Base-by-base conservation (phyloP, 2,888 invertebrate species). In the Nomada fabriciana region DNA sequence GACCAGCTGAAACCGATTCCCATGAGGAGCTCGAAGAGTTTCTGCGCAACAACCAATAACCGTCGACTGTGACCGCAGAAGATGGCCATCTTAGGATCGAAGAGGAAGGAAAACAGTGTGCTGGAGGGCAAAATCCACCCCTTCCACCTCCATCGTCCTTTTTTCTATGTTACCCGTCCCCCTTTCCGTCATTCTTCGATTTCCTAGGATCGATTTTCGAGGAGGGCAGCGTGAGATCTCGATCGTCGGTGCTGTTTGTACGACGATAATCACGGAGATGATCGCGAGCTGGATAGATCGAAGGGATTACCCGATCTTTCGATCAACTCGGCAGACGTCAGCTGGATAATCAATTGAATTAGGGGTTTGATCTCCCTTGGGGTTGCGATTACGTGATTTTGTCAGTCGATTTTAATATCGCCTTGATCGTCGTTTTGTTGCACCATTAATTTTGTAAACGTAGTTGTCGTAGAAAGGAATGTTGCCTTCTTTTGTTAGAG, bases 211-310 rank as follows among this genome's bases (percentile, higher is more conserved):
- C 79, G 85, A 79, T 85, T 76, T 83, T 73, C 76, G 74, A 74
- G 75, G 82, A 85, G 78, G 78, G 80, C 87, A 90, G 86, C 91
- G 91, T 91, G 91, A 90, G 90, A 91, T 88, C 89, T 77, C 76
- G 80, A 70, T 64, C 67, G 83, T 50, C 29, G 55, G 53, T 20
- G 57, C n/a, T 64, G 57, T 76, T 68, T 69, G 68, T 77, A 74
- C 61, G 57, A 52, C 64, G 55, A 77, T 82, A 72, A 82, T 68
- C 61, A 59, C 52, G 59, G 36, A 10, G 70, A 43, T 52, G 81
- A 69, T 80, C 36, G 29, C 15, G 20, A n/a, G n/a, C 18, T 55
- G 42, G 15, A 5, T 23, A 20, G 18, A 55, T 55, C 36, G 36
- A 13, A 9, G n/a, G n/a, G 52, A 67, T 67, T 36, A 53, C 52